These are phyloP conservation scores for Coecobrya sp. DNA, from an alignment of 2,888 invertebrate genomes.

Conservation along the genomic window DNA sequence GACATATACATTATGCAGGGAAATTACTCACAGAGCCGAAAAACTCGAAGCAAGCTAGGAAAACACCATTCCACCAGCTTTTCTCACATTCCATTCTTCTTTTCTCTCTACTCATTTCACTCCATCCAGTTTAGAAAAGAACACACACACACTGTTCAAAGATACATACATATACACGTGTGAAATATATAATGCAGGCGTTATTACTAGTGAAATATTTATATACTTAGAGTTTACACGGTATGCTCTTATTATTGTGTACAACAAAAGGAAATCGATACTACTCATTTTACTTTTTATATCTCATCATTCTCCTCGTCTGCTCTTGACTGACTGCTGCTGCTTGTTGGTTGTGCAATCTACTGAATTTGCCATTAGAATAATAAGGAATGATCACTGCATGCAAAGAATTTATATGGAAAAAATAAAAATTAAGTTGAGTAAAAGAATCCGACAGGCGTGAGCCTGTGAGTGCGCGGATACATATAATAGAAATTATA, in stretches of 20 bases:
- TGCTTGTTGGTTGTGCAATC: neutral
- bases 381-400: neutral
- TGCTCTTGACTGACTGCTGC: neutral
- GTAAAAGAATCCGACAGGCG: neutral
- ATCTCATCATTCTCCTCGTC: neutral
- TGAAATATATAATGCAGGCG: neutral
- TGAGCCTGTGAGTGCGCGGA: neutral
- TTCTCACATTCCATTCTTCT: slow-evolving; percentile 1
- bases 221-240: neutral
- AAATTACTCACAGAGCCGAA: neutral
- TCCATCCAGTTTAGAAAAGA: neutral
- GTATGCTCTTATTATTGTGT: neutral
- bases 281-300: slow-evolving; percentile 43
- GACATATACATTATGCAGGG: neutral
- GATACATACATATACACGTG: neutral
- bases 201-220: neutral
- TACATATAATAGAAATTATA: neutral
- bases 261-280: slow-evolving; percentile 41
- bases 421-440: neutral
- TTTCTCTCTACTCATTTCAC: neutral
- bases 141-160: neutral
- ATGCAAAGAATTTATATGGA: neutral
- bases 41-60: neutral
- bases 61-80: neutral
- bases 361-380: neutral